Evolutionary conservation across 2,113 vertebrate genomes (phyloP), one percentile per base, ranked within the genome.

Genomic region (Etia nguti): DNA sequence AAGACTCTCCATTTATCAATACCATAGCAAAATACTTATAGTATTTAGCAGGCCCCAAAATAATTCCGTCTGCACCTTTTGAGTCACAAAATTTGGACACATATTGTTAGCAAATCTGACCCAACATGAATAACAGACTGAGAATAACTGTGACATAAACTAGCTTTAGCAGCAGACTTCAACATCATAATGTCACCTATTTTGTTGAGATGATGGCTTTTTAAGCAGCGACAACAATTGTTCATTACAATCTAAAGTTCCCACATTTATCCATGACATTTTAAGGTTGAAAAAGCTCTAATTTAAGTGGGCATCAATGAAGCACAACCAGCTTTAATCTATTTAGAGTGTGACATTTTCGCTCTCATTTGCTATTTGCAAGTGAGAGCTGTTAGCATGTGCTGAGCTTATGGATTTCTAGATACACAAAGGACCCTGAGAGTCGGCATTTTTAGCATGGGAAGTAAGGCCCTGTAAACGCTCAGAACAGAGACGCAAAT

Each of bases 311-410:
- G 87, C 56, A 56, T 86, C 84, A 26, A 15, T 29, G 68, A 80
- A 82, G 81, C 89, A 81, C 41, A 68, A 70, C 48, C 11, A 81
- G 79, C 85, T 85, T 87, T 36, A 79, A 82, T 84, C 77, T 90
- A 92, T 89, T 90, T 65, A 88, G 54, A 92, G 82, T 24, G 1
- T 81, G 87, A 91, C 86, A 93, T 93, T 93, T 91, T 81, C 88
- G 82, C 55, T 80, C 60, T 84, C 79, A 79, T 86, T 86, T 87
- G 80, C 83, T 62, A 54, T 83, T 87, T 90, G 75, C 77, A 60
- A 86, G 59, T n/a, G 36, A 82, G 65, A 59, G 79, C 85, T 73
- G 65, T 87, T 48, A 73, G 65, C 50, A 36, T 29, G 59, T 36
- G 29, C 13, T 55, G 43, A 82, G 85, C 73, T 79, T 84, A 83